phyloP scores from a whole-genome alignment of 2,888 invertebrate species.

The Athalia rosae region DNA sequence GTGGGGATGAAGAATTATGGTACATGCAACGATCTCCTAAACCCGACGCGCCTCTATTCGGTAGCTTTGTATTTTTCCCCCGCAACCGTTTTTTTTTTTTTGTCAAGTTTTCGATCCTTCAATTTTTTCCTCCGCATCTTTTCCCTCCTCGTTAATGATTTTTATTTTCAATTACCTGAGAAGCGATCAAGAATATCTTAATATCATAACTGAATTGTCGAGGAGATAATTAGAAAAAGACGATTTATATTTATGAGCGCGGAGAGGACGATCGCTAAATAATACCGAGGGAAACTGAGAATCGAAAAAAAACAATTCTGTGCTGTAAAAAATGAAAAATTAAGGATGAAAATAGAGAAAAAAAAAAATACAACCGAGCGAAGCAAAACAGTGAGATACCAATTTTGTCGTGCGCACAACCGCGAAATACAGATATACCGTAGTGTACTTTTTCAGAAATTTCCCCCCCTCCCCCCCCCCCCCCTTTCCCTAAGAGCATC shows the following conservation, averaged over 20 bases:
- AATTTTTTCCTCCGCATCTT: conserved; percentile 5
- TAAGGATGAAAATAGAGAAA: background rate
- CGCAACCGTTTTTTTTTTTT: conserved; percentile 13
- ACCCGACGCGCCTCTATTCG: no score
- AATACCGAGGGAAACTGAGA: conserved; percentile 43
- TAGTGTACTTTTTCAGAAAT: no score
- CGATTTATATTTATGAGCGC: conserved; percentile 71
- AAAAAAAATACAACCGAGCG: background rate
- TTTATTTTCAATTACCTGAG: conserved; percentile 7
- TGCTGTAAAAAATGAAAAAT: background rate
- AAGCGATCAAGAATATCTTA: conserved; percentile 26
- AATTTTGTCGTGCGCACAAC: no score
- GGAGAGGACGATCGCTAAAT: conserved; percentile 13
- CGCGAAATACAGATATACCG: no score
- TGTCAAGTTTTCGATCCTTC: background rate
- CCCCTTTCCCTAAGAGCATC: no score
- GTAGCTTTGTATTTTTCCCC: background rate
- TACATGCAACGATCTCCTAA: background rate
- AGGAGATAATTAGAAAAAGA: conserved; percentile 63
- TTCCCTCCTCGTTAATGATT: background rate
- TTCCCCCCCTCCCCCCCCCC: no score
- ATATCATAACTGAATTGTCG: conserved; percentile 41
- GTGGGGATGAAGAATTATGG: conserved; percentile 5
- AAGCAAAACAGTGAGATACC: background rate
- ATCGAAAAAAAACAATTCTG: background rate